phyloP scores from a whole-genome alignment of 2,888 invertebrate genomes.

The Aporophyla lueneburgensis region DNA sequence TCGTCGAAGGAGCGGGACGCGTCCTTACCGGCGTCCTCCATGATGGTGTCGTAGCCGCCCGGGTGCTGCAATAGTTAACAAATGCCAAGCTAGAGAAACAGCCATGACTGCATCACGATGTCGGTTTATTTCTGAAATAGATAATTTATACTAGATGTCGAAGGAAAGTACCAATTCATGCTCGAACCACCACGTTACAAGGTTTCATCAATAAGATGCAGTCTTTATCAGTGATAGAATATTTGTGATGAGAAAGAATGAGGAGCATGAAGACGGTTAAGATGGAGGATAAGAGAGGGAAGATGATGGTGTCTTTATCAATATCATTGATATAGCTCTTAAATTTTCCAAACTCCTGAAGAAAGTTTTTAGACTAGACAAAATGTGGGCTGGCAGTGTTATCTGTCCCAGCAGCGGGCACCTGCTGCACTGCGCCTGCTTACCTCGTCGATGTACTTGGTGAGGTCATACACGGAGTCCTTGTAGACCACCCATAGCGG shows the following conservation, averaged over 20 bases:
- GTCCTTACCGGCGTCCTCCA: conserved; percentile 93
- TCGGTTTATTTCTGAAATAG: background rate
- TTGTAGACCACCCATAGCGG: conserved; percentile 92
- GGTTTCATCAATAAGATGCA: background rate
- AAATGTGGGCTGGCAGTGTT: too few relatives aligned
- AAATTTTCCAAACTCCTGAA: background rate
- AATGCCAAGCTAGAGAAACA: background rate
- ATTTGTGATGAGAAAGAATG: background rate
- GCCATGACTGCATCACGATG: background rate
- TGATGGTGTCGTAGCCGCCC: conserved; percentile 92
- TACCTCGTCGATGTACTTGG: conserved; percentile 91
- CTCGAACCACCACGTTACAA: background rate
- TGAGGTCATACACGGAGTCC: conserved; percentile 93
- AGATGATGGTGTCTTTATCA: background rate
- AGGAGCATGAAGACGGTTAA: background rate
- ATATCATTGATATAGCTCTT: background rate
- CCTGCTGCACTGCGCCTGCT: conserved; percentile 46
- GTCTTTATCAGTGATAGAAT: background rate
- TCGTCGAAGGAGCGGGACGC: conserved; percentile 91
- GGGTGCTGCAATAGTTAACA: conserved; percentile 91
- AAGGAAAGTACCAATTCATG: background rate
- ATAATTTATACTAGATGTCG: background rate
- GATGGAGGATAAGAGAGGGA: background rate
- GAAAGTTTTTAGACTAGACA: background rate
- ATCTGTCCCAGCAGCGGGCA: background rate